These are phyloP conservation scores for Diplodus sargus DNA, from an alignment of 2,797 vertebrate genomes.

Conservation along the genomic window DNA sequence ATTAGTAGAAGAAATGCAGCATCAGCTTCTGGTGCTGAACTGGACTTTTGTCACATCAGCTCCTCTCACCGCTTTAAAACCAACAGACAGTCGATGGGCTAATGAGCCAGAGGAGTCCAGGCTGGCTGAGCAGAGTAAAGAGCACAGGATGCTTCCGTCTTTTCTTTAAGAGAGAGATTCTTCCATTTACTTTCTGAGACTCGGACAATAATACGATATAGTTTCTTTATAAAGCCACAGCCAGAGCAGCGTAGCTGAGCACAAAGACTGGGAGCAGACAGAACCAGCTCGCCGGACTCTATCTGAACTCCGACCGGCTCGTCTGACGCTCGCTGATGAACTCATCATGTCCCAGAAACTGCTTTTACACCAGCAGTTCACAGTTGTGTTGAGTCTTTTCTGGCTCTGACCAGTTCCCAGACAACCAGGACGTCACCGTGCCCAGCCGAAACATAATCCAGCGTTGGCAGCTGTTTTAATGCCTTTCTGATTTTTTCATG, in stretches of 20 bases:
- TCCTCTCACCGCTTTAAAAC: conserved; percentile 1
- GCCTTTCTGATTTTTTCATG: neutral
- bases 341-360: neutral
- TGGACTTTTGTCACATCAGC: neutral
- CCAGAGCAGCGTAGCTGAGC: neutral
- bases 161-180: neutral
- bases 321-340: neutral
- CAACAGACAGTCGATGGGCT: conserved; percentile 17
- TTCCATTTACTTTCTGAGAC: neutral
- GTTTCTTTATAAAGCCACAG: neutral
- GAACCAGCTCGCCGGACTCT: neutral
- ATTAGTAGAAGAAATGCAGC: conserved; percentile 2
- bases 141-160: neutral
- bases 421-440: neutral
- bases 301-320: no score
- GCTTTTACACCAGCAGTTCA: no score
- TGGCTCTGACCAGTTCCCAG: conserved; percentile 21
- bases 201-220: no score
- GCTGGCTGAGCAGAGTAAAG: neutral
- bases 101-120: conserved; percentile 8
- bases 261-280: neutral
- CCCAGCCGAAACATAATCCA: neutral
- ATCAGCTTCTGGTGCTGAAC: conserved; percentile 1
- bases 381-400: neutral
- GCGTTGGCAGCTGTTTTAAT: neutral